Conservation (phyloP, 2,113 vertebrate genomes). For the Apistogramma diplotaenia region DNA sequence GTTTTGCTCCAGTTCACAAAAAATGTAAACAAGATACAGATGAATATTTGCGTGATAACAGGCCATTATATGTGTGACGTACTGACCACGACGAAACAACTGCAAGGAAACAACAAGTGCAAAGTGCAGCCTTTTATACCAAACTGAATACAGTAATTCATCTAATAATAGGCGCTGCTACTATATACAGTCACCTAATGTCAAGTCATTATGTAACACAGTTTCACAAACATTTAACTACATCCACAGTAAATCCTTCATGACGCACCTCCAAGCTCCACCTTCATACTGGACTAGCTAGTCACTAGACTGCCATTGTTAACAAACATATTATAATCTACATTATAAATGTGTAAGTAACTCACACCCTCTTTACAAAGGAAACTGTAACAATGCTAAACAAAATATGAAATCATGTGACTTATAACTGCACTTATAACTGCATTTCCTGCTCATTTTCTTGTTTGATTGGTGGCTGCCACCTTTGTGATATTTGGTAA, state of each 20-base stretch:
- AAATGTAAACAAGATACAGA: neutral
- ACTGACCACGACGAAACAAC: neutral
- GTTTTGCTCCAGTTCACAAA: neutral
- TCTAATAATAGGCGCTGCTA: neutral
- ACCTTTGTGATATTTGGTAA: neutral
- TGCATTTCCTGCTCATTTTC: neutral
- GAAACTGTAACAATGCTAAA: neutral
- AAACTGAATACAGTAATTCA: neutral
- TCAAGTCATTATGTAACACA: neutral
- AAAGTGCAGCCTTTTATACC: neutral
- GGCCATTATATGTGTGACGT: neutral
- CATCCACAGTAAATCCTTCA: neutral
- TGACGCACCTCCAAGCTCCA: neutral
- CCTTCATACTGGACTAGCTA: neutral
- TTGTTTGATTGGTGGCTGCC: neutral
- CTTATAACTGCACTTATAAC: neutral
- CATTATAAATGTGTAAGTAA: neutral
- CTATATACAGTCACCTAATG: neutral
- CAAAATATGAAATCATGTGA: neutral
- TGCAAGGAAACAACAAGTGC: neutral
- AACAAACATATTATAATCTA: neutral
- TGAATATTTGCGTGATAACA: neutral
- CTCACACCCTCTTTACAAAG: neutral
- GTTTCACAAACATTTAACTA: neutral
- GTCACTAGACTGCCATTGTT: neutral